Evolutionary conservation across 1,140 invertebrate genomes (phyloP), one percentile per base, ranked within the genome.

Genomic region (Portunus trituberculatus): DNA sequence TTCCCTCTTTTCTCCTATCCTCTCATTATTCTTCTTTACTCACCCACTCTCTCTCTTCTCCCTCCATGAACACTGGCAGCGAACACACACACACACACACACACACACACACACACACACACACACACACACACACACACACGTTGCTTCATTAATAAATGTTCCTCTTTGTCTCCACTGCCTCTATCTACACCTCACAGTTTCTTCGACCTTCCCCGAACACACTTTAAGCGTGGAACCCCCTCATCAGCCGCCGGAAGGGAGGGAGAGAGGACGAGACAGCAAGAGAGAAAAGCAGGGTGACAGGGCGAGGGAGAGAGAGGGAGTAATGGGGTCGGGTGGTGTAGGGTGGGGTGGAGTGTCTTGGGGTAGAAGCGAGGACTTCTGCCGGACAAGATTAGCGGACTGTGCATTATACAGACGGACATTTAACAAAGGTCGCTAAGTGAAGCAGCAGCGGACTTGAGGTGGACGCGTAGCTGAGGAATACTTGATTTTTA

Each of bases 371-470:
- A 46, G 87, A 46, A 39, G 31, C 12, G 87, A 29, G 39, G 46
- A 59, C 4, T 7, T n/a, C 25, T 91, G 48, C 46, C 31, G 89
- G 89, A n/a, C 89, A 31, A 91, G 89, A 91, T 91, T 59, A 91
- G 89, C 48, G 46, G 45, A 12, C 10, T 14, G 46, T 91, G 48
- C 89, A 91, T 91, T 28, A 91, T 91, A 29, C 48, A 91, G 0
- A 39, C 46, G 46, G 48, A 59, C 89, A 91, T 91, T 91, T 91
- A 91, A 59, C 89, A 91, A 91, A 91, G 89, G 89, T 91, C 89
- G 48, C 89, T 91, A 91, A 91, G 89, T 91, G 89, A 59, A 52
- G 89, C 89, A 91, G 89, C 89, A 52, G 89, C n/a, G 48, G 89
- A n/a, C 46, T 59, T 52, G 25, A 52, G 46, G 25, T 91, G 89